Evolutionary conservation across 2,888 invertebrate species (phyloP).

Genomic region (Osmoderma eremita): DNA sequence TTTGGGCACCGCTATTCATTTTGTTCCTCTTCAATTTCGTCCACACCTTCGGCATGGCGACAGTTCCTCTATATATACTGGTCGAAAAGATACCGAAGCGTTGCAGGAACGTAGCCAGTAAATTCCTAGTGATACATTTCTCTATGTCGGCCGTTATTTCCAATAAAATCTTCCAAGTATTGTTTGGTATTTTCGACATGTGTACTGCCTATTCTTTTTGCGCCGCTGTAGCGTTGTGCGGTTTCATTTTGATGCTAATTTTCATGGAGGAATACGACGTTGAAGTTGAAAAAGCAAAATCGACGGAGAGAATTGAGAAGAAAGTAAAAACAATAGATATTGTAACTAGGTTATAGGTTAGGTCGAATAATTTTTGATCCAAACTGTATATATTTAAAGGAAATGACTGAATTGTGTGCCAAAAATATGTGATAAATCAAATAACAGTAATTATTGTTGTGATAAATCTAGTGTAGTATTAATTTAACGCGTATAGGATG

Average conservation of each 20-base stretch:
- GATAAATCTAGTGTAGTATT: too few species aligned
- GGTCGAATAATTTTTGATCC: background rate
- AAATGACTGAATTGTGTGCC: background rate
- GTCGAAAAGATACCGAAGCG: constrained; percentile 46
- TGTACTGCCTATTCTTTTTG: constrained; percentile 43
- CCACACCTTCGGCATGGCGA: constrained; percentile 48
- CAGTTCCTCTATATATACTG: constrained; percentile 44
- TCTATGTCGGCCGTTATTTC: constrained; percentile 50
- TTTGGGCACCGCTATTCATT: constrained; percentile 48
- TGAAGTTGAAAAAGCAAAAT: constrained; percentile 30
- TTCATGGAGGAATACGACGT: constrained; percentile 40
- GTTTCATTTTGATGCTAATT: constrained; percentile 28
- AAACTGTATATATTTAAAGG: too few species aligned
- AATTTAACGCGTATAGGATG: too few species aligned
- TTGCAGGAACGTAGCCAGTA: constrained; percentile 42
- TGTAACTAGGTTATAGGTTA: constrained; percentile 11
- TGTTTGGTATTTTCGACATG: constrained; percentile 47
- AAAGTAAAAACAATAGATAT: background rate
- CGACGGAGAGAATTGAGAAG: background rate
- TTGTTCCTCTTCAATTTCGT: constrained; percentile 48
- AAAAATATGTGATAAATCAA: background rate
- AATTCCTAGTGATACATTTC: constrained; percentile 48
- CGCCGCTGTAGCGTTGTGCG: constrained; percentile 35
- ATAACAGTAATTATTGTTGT: too few species aligned
- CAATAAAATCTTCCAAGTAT: constrained; percentile 50